Conservation (phyloP, 2,113 vertebrate genomes). For the Sturnus vulgaris region DNA sequence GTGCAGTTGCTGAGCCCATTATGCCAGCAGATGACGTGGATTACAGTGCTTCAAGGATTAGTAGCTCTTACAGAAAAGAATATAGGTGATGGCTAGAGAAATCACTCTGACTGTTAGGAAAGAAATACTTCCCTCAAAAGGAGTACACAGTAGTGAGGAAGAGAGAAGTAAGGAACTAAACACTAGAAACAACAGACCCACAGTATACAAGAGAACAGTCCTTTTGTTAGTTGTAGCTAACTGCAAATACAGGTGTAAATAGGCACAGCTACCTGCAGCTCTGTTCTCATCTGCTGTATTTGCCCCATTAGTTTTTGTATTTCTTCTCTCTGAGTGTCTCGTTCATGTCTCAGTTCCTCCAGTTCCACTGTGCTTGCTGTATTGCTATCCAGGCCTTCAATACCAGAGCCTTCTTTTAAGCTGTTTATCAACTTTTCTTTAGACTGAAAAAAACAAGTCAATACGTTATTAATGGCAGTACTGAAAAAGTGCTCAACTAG, state of each 20-base stretch:
- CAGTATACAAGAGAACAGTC: neutral
- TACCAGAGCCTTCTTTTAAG: conserved; percentile 94
- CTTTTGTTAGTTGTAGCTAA: neutral
- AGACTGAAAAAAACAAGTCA: conserved; percentile 75
- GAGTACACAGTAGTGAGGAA: neutral
- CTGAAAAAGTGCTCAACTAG: neutral
- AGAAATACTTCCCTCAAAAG: neutral
- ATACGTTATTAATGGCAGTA: neutral
- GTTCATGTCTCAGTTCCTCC: conserved; percentile 92
- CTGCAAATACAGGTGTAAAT: neutral
- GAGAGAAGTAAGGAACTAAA: neutral
- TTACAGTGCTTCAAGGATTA: neutral
- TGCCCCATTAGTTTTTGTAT: conserved; percentile 90
- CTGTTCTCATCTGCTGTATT: conserved; percentile 82
- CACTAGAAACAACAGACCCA: neutral
- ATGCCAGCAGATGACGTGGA: neutral
- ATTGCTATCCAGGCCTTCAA: conserved; percentile 85
- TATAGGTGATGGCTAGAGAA: neutral
- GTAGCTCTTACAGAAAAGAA: neutral
- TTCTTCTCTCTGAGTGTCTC: conserved; percentile 90
- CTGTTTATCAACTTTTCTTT: conserved; percentile 99
- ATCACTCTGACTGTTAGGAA: neutral
- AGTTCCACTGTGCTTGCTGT: conserved; percentile 81
- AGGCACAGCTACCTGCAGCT: conserved; percentile 80
- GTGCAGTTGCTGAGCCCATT: neutral